Evolutionary conservation across 2,797 vertebrate species (phyloP).

Genomic region (Alcedo atthis): DNA sequence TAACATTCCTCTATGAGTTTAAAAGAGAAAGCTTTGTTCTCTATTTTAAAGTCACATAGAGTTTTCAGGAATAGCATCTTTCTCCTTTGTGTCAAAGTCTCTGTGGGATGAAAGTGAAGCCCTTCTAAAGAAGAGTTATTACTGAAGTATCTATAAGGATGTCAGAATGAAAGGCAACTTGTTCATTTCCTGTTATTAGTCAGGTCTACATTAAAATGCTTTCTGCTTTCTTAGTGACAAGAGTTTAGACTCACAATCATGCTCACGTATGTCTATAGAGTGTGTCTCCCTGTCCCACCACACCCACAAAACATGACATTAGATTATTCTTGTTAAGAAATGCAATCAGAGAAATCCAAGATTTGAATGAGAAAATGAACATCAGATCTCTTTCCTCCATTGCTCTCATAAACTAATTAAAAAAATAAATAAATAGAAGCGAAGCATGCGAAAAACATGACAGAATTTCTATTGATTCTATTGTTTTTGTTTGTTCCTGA

Average conservation of each 20-base stretch:
- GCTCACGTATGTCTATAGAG: rapidly evolving
- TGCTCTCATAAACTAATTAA: not conserved
- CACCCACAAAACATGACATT: not conserved
- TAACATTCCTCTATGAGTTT: constrained; percentile 26
- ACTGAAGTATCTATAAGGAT: not conserved
- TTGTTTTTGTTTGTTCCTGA: not conserved
- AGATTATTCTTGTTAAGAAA: not conserved
- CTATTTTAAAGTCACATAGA: constrained; percentile 21
- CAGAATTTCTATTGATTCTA: constrained; percentile 21
- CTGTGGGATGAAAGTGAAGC: constrained; percentile 36
- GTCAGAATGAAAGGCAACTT: constrained; percentile 28
- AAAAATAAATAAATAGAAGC: not conserved
- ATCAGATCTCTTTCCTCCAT: not conserved
- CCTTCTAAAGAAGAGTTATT: constrained; percentile 33
- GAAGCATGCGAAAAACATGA: not conserved
- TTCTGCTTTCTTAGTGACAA: not conserved
- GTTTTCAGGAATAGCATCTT: constrained; percentile 38
- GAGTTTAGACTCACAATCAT: not conserved
- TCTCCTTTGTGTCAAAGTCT: constrained; percentile 33
- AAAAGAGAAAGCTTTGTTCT: constrained; percentile 42
- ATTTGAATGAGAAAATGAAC: not conserved
- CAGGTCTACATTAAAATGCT: not conserved
- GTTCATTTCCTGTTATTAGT: constrained; percentile 34
- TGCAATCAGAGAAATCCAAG: not conserved
- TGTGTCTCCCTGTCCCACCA: rapidly evolving